A percentile compares a stretch with the other conserved stretches of the same genome.
phyloP scores from a whole-genome alignment of 1,140 invertebrate species.

The Varroa destructor region DNA sequence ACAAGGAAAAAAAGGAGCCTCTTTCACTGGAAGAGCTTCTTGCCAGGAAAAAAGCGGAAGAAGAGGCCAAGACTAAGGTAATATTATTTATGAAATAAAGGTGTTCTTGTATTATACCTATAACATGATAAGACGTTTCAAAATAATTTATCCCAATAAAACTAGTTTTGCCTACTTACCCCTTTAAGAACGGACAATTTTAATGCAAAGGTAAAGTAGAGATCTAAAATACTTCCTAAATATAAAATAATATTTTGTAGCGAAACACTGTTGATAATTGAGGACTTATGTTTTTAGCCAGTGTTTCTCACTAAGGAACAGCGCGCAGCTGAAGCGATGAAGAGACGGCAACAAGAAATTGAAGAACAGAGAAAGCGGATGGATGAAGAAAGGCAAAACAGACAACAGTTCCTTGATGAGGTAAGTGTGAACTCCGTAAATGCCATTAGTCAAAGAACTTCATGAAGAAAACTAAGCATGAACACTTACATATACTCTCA shows the following conservation, averaged over 20 bases:
- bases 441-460: no score
- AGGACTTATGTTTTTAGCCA: slow-evolving; percentile 47
- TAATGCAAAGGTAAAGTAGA: no score
- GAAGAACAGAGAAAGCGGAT: slow-evolving; percentile 51
- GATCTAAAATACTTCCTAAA: no score
- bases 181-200: background rate
- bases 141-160: slow-evolving; percentile 28
- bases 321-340: slow-evolving; percentile 69
- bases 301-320: slow-evolving; percentile 95
- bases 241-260: no score
- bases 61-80: slow-evolving; percentile 71
- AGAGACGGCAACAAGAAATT: slow-evolving; percentile 68
- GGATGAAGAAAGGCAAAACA: slow-evolving; percentile 56
- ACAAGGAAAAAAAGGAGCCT: slow-evolving; percentile 60
- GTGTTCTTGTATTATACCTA: no score
- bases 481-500: no score
- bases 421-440: slow-evolving; percentile 28
- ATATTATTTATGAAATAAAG: background rate
- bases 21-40: slow-evolving; percentile 88
- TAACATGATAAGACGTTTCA: slow-evolving; percentile 17
- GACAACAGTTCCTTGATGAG: slow-evolving; percentile 44
- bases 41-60: slow-evolving; percentile 89
- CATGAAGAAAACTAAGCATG: no score
- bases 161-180: slow-evolving; percentile 33
- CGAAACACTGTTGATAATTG: no score